These are phyloP conservation scores for Eulacestoma nigropectus DNA, from an alignment of 2,113 vertebrate species.

Conservation along the genomic window DNA sequence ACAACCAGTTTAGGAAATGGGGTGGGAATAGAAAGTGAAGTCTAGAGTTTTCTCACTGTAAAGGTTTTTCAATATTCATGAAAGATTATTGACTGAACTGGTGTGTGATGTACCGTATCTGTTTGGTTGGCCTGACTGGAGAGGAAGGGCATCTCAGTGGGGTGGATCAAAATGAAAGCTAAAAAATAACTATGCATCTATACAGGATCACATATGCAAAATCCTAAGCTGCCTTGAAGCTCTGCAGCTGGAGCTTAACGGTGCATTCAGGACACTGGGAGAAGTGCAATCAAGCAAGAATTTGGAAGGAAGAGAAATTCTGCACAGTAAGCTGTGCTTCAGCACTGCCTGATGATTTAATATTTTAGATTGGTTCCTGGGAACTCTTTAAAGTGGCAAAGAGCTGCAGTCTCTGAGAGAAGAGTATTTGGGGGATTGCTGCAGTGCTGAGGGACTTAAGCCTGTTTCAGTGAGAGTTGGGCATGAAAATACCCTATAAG, in stretches of 20 bases:
- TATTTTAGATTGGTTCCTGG: background rate
- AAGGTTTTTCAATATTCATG: background rate
- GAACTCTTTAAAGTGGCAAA: background rate
- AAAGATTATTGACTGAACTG: background rate
- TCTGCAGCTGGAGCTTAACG: background rate
- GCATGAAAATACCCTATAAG: background rate
- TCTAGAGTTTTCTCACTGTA: background rate
- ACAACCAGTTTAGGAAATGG: background rate
- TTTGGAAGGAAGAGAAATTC: background rate
- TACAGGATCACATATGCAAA: background rate
- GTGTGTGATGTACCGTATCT: background rate
- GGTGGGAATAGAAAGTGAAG: background rate
- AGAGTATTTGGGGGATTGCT: background rate
- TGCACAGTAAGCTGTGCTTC: background rate
- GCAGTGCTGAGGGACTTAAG: background rate
- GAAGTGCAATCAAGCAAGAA: background rate
- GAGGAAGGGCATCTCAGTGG: background rate
- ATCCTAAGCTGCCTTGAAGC: background rate
- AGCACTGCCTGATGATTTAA: background rate
- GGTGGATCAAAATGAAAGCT: background rate
- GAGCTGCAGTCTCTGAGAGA: background rate
- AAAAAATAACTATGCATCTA: background rate
- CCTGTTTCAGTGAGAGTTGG: background rate
- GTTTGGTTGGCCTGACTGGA: background rate
- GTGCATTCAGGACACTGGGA: background rate